Evolutionary conservation across 2,113 vertebrate genomes (phyloP).

Genomic region (Rhadina sibilatrix): DNA sequence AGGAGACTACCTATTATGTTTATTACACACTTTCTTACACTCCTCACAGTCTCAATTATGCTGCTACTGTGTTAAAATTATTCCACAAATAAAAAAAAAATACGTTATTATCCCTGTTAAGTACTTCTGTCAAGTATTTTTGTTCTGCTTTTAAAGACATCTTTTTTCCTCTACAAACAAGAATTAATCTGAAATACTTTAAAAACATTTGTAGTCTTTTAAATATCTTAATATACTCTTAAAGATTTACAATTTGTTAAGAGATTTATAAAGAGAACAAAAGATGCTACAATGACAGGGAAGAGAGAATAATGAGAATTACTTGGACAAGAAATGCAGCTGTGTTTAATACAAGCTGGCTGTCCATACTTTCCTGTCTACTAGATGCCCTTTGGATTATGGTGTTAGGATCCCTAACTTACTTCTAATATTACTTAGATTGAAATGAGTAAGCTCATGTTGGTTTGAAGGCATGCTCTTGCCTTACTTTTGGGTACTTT

Average conservation of each 20-base stretch:
- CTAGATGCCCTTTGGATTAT: not conserved
- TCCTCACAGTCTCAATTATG: not conserved
- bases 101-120: not conserved
- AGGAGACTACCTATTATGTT: not conserved
- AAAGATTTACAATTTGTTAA: not conserved
- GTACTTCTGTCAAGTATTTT: not conserved
- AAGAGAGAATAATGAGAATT: not conserved
- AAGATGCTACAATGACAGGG: not conserved
- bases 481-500: not conserved
- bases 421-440: not conserved
- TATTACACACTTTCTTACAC: not conserved
- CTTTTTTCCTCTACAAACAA: not conserved
- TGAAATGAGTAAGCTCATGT: not conserved
- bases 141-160: not conserved
- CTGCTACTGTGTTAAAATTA: not conserved
- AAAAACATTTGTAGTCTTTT: not conserved
- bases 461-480: not conserved
- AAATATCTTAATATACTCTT: not conserved
- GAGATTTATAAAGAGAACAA: not conserved
- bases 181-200: not conserved
- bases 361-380: not conserved
- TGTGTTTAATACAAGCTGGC: not conserved
- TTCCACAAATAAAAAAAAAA: not conserved
- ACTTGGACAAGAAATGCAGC: not conserved
- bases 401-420: not conserved